A percentile compares a stretch with the other conserved stretches of the same genome.
Evolutionary conservation across 1,140 invertebrate genomes (phyloP).

Genomic region (Heliconius melpomene): DNA sequence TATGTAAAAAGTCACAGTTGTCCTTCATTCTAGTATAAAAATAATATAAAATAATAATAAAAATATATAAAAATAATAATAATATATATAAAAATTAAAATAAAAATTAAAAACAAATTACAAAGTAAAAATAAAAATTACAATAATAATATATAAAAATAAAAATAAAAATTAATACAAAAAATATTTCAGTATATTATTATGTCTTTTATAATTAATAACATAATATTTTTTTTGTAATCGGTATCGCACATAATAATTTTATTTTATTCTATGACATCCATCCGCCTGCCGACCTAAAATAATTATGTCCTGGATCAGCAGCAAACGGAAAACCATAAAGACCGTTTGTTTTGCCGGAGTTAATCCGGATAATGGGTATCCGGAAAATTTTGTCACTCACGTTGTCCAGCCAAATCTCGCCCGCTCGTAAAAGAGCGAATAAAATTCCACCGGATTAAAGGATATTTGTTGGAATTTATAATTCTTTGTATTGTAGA

Average conservation of each 20-base stretch:
- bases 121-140: too few species aligned
- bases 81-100: too few species aligned
- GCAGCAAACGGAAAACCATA: slow-evolving; percentile 35
- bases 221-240: neutral
- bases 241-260: neutral
- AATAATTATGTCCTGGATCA: slow-evolving; percentile 22
- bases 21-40: too few species aligned
- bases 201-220: neutral
- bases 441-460: slow-evolving; percentile 31
- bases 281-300: neutral
- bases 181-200: neutral
- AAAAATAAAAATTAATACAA: too few species aligned
- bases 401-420: slow-evolving; percentile 29
- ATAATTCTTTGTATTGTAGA: slow-evolving; percentile 6
- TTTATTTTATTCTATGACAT: neutral
- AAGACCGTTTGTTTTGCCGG: slow-evolving; percentile 32
- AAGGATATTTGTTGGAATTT: slow-evolving; percentile 20
- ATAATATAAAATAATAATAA: too few species aligned
- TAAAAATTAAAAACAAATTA: too few species aligned
- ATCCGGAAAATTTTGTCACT: slow-evolving; percentile 36
- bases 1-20: too few species aligned
- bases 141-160: too few species aligned
- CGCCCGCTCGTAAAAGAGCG: slow-evolving; percentile 27
- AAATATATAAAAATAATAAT: too few species aligned
- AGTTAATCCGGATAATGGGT: slow-evolving; percentile 38